Evolutionary conservation across 92 coral and sea anemone genomes (phyloP).

Genomic region (Phenganax stokvisi): DNA sequence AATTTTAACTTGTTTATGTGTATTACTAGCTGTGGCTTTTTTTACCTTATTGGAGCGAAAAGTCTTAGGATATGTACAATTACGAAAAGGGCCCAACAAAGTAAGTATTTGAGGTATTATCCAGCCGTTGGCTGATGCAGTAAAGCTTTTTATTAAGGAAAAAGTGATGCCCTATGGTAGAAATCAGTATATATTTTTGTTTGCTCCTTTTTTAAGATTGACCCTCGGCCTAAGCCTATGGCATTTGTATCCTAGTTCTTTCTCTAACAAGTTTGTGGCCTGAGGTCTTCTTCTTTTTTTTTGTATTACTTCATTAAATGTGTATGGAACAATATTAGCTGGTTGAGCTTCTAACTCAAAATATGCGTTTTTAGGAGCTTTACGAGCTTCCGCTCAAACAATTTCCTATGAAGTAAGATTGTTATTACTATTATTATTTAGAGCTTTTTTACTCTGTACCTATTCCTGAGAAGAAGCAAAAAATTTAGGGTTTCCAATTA

Average conservation of each 20-base stretch:
- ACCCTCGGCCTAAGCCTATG: constrained; percentile 60
- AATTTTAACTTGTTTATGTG: no score
- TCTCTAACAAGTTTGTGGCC: constrained; percentile 57
- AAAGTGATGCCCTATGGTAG: constrained; percentile 64
- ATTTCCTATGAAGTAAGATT: constrained; percentile 68
- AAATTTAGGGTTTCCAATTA: no score
- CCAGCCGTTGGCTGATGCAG: constrained; percentile 78
- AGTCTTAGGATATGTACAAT: constrained; percentile 72
- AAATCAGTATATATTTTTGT: no score
- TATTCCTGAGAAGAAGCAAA: constrained; percentile 45
- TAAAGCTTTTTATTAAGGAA: constrained; percentile 70
- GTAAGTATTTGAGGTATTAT: constrained; percentile 66
- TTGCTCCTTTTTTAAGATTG: constrained; percentile 59
- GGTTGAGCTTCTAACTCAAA: constrained; percentile 73
- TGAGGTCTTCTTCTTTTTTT: constrained; percentile 64
- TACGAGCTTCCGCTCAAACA: constrained; percentile 76
- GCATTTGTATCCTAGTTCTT: constrained; percentile 66
- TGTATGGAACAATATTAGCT: constrained; percentile 67
- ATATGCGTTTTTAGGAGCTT: constrained; percentile 71
- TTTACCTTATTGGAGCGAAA: constrained; percentile 86
- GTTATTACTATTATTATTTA: constrained; percentile 61
- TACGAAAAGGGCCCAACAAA: constrained; percentile 81
- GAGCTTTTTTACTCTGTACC: constrained; percentile 57
- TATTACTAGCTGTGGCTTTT: constrained; percentile 74
- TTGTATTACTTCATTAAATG: constrained; percentile 60